Evolutionary conservation across 2,888 invertebrate species (phyloP).

Genomic region (Quadriops clusia): DNA sequence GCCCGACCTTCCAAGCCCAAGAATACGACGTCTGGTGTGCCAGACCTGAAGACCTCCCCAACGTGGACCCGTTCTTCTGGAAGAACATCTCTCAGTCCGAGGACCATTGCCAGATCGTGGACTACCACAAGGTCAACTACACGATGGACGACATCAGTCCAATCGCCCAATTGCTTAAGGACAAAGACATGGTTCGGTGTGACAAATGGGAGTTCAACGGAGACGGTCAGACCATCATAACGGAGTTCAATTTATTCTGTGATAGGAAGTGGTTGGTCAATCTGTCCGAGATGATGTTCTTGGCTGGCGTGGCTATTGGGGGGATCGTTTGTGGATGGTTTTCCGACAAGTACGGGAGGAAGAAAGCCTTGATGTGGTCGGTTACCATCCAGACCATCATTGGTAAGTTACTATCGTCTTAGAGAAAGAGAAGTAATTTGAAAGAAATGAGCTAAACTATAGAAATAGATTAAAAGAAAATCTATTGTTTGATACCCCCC

Average conservation of each 20-base stretch:
- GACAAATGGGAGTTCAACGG: constrained; percentile 31
- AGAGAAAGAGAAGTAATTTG: too few relatives aligned
- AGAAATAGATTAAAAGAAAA: neutral
- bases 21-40: constrained; percentile 59
- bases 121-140: constrained; percentile 35
- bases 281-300: constrained; percentile 65
- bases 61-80: constrained; percentile 47
- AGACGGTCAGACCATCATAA: constrained; percentile 51
- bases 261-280: constrained; percentile 56
- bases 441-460: too few relatives aligned
- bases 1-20: constrained; percentile 61
- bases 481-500: neutral
- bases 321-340: constrained; percentile 69
- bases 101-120: constrained; percentile 46
- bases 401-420: constrained; percentile 40
- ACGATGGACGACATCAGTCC: constrained; percentile 26
- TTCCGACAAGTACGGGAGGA: constrained; percentile 69
- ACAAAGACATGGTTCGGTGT: constrained; percentile 22
- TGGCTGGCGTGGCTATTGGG: constrained; percentile 64
- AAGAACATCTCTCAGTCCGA: constrained; percentile 53
- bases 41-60: constrained; percentile 43
- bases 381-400: constrained; percentile 55
- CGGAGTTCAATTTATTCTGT: constrained; percentile 68
- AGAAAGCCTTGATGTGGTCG: constrained; percentile 60
- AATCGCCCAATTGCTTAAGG: constrained; percentile 14